A percentile compares a stretch with the other conserved stretches of the same genome.
These are phyloP conservation scores for Crambe crambe DNA, from an alignment of 37 sponge, comb jelly and placozoan genomes.

Conservation along the genomic window DNA sequence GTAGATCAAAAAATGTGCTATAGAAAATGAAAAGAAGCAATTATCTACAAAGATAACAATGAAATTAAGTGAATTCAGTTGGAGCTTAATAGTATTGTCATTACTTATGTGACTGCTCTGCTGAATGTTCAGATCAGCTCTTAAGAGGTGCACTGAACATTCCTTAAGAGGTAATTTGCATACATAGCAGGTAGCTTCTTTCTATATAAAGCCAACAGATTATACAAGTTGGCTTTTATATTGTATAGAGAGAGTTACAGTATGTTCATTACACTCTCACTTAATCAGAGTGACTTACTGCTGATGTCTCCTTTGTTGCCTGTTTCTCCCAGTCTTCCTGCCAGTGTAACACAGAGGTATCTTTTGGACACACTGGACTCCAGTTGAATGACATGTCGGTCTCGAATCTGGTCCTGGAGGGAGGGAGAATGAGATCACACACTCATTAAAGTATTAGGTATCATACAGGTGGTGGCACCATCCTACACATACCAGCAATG, in stretches of 20 bases:
- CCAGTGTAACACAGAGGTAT: slow-evolving; percentile 17
- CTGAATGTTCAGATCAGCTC: too few relatives aligned
- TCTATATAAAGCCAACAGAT: too few relatives aligned
- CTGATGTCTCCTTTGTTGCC: slow-evolving; percentile 11
- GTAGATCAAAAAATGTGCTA: slow-evolving; percentile 39
- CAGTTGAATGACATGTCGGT: slow-evolving; percentile 32
- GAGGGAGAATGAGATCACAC: background rate
- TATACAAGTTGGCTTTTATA: too few relatives aligned
- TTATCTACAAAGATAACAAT: background rate
- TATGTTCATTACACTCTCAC: too few relatives aligned
- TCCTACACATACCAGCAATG: background rate
- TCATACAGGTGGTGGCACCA: background rate
- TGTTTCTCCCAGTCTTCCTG: slow-evolving; percentile 17
- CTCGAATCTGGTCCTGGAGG: slow-evolving; percentile 21
- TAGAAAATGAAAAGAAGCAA: background rate
- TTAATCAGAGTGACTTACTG: too few relatives aligned
- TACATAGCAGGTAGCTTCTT: too few relatives aligned
- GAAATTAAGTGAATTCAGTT: too few relatives aligned
- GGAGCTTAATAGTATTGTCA: too few relatives aligned
- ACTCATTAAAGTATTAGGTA: background rate
- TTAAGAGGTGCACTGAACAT: too few relatives aligned
- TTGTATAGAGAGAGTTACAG: too few relatives aligned
- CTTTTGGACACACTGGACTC: background rate
- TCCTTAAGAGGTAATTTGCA: too few relatives aligned
- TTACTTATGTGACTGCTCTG: too few relatives aligned